phyloP scores from a whole-genome alignment of 35 echinoderm and acorn worm genomes.

The Hemicentrotus pulcherrimus region DNA sequence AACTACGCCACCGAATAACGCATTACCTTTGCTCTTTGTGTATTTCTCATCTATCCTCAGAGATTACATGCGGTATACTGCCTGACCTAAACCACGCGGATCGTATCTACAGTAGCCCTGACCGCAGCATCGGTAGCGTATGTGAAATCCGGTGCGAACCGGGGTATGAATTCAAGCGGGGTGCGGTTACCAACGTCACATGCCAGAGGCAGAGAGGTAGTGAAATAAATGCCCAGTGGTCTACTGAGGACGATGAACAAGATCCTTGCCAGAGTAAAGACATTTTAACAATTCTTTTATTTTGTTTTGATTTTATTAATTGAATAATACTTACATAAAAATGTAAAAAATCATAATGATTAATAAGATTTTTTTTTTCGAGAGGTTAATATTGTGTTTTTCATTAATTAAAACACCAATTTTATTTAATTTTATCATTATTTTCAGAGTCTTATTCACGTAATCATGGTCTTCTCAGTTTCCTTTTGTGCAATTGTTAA shows the following conservation, averaged over 20 bases:
- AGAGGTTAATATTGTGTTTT: no score
- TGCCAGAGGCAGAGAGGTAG: neutral
- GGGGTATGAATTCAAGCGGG: neutral
- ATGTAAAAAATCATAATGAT: no score
- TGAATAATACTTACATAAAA: no score
- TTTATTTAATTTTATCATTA: no score
- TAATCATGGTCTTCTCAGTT: no score
- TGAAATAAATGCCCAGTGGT: neutral
- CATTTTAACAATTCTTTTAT: no score
- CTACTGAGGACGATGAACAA: neutral
- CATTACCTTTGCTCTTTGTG: neutral
- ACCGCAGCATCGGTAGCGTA: neutral
- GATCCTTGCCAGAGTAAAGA: neutral
- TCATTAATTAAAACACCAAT: no score
- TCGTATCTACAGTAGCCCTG: neutral
- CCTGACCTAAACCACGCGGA: neutral
- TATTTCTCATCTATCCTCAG: neutral
- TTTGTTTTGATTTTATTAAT: no score
- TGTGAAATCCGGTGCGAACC: neutral
- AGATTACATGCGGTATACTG: neutral
- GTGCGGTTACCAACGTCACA: neutral
- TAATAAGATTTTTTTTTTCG: no score
- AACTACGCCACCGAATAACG: no score
- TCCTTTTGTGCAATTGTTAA: no score
- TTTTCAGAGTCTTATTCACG: no score